Conservation (phyloP, 2,797 vertebrate genomes). For the Myotis findleyi region DNA sequence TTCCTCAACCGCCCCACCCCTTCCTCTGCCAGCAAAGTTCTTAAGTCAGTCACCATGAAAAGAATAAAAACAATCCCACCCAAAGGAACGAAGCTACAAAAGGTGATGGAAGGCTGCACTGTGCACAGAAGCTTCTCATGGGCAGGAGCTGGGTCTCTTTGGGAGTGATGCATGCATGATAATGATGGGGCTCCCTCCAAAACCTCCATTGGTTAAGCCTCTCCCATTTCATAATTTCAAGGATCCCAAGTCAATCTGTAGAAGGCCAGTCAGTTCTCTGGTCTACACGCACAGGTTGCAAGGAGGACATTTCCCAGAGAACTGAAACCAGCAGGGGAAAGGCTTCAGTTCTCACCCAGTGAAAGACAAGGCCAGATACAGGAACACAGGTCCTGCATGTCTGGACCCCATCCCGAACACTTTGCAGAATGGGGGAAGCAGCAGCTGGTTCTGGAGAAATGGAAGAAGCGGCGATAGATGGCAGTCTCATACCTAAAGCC, state of each 20-base stretch:
- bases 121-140: not conserved
- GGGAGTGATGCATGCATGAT: not conserved
- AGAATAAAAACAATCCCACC: not conserved
- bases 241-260: not conserved
- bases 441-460: not conserved
- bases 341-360: not conserved
- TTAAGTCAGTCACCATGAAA: not conserved
- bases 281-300: not conserved
- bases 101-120: not conserved
- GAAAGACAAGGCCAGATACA: not conserved
- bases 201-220: not conserved
- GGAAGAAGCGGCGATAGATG: not conserved
- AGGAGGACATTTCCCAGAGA: not conserved
- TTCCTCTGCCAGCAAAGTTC: not conserved
- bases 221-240: not conserved
- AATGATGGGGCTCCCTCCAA: not conserved
- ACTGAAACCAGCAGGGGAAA: not conserved
- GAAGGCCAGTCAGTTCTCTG: not conserved
- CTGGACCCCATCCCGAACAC: not conserved
- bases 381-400: fast-evolving
- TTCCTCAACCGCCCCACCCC: not conserved
- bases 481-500: not conserved
- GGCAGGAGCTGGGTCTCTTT: not conserved
- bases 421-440: not conserved
- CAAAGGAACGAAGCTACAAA: not conserved